Evolutionary conservation across 2,797 vertebrate genomes (phyloP).

Genomic region (Etheostoma nigrum): DNA sequence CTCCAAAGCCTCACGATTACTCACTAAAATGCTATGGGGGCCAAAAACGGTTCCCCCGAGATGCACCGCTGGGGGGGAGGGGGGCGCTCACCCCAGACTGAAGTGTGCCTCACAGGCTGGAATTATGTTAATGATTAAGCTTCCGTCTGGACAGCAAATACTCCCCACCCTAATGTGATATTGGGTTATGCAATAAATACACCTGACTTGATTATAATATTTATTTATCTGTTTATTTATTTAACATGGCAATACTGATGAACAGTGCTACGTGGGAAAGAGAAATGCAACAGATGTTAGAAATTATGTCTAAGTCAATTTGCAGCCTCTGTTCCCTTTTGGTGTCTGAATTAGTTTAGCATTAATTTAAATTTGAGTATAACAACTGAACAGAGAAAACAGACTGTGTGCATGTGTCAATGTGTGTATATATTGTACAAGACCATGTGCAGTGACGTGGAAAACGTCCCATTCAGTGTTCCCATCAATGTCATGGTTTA

Average conservation of each 20-base stretch:
- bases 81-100: conserved; percentile 59
- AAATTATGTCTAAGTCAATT: not conserved
- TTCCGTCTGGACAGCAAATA: conserved; percentile 74
- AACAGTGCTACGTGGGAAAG: not conserved
- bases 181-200: not conserved
- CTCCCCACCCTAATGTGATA: conserved; percentile 55
- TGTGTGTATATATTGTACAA: not conserved
- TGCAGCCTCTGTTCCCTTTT: not conserved
- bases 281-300: conserved; percentile 18
- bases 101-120: conserved; percentile 82
- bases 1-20: conserved; percentile 76
- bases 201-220: not conserved
- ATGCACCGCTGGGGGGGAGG: conserved; percentile 58
- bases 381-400: not conserved
- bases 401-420: not conserved
- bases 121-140: conserved; percentile 79
- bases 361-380: conserved; percentile 12
- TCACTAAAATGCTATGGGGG: conserved; percentile 79
- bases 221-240: not conserved
- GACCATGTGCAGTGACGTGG: not conserved
- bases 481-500: not conserved
- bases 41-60: conserved; percentile 69
- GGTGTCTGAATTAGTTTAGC: conserved; percentile 18
- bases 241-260: not conserved
- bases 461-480: not conserved